Percentiles rank a stretch among this genome's conserved stretches.
Conservation (phyloP, 2,113 vertebrate species). For the Centropus bengalensis region DNA sequence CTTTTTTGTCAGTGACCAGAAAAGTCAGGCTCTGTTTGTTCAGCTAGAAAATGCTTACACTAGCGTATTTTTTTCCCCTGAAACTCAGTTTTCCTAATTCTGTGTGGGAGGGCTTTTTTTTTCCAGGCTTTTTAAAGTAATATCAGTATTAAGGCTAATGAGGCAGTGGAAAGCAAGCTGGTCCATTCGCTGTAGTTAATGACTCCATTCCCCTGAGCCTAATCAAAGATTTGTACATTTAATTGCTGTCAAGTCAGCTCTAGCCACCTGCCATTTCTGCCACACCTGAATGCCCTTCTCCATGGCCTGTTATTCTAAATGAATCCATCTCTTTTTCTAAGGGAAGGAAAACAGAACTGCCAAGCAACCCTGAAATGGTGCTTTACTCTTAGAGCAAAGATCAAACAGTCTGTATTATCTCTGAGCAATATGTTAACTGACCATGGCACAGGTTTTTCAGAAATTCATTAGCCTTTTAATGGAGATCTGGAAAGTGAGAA, state of each 20-base stretch:
- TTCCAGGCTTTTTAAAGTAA: slow-evolving; percentile 75
- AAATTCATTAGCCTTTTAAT: background rate
- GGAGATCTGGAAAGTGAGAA: background rate
- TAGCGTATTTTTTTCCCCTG: slow-evolving; percentile 45
- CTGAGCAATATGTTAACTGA: slow-evolving; percentile 37
- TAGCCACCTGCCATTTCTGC: slow-evolving; percentile 88
- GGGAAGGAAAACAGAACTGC: slow-evolving; percentile 85
- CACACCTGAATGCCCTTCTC: slow-evolving; percentile 84
- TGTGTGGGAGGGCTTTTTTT: slow-evolving; percentile 51
- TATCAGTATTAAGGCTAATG: slow-evolving; percentile 79
- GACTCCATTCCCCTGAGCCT: slow-evolving; percentile 87
- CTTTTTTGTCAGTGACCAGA: slow-evolving; percentile 34
- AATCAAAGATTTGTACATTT: slow-evolving; percentile 94
- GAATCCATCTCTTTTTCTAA: slow-evolving; percentile 82
- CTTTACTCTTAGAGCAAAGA: slow-evolving; percentile 73
- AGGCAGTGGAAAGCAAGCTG: slow-evolving; percentile 81
- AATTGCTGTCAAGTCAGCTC: slow-evolving; percentile 93
- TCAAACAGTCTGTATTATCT: slow-evolving; percentile 51
- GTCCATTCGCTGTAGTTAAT: slow-evolving; percentile 83
- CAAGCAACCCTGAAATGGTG: slow-evolving; percentile 80
- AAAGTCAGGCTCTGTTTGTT: slow-evolving; percentile 65
- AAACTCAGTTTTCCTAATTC: slow-evolving; percentile 63
- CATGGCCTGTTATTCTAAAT: slow-evolving; percentile 75
- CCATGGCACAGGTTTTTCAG: slow-evolving; percentile 20
- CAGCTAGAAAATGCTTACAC: slow-evolving; percentile 66